Evolutionary conservation across 2,113 vertebrate species (phyloP).

Genomic region (Aramus guarauna): DNA sequence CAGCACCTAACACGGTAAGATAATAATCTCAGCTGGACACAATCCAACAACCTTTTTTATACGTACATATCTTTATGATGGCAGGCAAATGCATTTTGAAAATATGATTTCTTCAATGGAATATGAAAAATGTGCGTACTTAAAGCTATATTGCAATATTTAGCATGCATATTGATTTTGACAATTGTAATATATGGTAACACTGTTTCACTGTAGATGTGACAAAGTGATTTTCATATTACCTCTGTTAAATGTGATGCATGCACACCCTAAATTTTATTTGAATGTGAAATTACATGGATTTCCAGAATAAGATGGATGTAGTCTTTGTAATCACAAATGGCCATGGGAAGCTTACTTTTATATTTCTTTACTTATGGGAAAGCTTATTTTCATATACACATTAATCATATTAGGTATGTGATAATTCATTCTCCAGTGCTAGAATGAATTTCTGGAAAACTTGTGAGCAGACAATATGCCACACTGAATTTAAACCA

Average conservation of each 20-base stretch:
- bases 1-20: background rate
- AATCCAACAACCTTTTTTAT: background rate
- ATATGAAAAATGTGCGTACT: background rate
- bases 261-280: background rate
- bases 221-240: slow-evolving; percentile 9
- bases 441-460: slow-evolving; percentile 4
- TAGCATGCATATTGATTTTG: slow-evolving; percentile 18
- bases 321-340: background rate
- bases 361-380: slow-evolving; percentile 23
- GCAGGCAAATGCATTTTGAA: background rate
- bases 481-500: background rate
- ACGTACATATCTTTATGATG: background rate
- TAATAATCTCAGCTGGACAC: background rate
- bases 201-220: background rate
- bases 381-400: slow-evolving; percentile 28
- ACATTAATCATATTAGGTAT: slow-evolving; percentile 25
- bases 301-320: slow-evolving; percentile 25
- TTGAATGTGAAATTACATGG: slow-evolving; percentile 17
- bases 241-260: slow-evolving; percentile 20
- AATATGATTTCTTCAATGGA: background rate
- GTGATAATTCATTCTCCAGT: background rate
- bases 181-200: background rate
- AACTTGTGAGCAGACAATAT: background rate
- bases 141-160: background rate
- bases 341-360: background rate